Evolutionary conservation across 2,797 vertebrate genomes (phyloP).

Genomic region (Muraenolepis orangiensis): DNA sequence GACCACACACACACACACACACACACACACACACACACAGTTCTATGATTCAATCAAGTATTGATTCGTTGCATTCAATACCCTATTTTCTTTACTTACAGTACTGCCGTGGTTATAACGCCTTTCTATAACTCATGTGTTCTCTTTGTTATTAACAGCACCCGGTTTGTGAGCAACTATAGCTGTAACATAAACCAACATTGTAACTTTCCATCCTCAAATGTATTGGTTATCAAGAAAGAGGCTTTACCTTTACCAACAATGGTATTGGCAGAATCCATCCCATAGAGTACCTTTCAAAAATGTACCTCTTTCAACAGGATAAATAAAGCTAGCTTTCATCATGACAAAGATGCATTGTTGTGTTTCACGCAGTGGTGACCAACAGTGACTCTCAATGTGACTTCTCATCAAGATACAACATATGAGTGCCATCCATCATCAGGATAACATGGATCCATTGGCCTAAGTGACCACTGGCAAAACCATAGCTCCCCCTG

Average conservation of each 20-base stretch:
- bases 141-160: neutral
- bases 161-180: neutral
- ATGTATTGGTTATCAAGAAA: neutral
- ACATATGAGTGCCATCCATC: neutral
- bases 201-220: neutral
- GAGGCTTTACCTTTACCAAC: neutral
- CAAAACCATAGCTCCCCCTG: slow-evolving; percentile 13
- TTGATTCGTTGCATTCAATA: neutral
- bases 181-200: neutral
- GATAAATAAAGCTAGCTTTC: slow-evolving; percentile 2
- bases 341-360: neutral
- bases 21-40: neutral
- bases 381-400: neutral
- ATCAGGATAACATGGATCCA: neutral
- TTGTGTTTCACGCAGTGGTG: neutral
- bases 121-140: neutral
- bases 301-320: neutral
- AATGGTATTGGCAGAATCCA: neutral
- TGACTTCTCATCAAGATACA: neutral
- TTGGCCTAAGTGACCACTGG: slow-evolving; percentile 7
- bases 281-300: neutral
- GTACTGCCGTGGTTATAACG: neutral
- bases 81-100: neutral
- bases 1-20: neutral
- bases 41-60: neutral